Percentiles rank a stretch among this genome's conserved stretches.
Conservation (phyloP, 1,140 invertebrate species). For the Bombus sylvicola region DNA sequence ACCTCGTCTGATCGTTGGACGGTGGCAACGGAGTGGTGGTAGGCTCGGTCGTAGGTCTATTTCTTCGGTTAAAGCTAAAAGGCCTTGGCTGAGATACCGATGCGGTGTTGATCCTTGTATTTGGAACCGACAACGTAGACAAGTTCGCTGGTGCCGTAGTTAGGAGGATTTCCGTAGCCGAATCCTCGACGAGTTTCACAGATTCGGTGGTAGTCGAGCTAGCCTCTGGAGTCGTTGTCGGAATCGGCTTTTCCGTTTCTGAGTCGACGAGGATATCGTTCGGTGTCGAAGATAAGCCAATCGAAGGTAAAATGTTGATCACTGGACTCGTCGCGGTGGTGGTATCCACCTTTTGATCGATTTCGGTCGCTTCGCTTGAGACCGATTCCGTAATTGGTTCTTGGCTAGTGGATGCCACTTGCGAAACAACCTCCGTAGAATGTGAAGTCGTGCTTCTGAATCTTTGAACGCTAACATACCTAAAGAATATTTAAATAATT, state of each 20-base stretch:
- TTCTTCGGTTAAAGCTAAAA: slow-evolving; percentile 82
- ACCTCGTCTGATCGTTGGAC: slow-evolving; percentile 70
- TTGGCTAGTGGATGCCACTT: neutral
- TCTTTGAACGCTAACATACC: slow-evolving; percentile 82
- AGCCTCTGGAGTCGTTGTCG: neutral
- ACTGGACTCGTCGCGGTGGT: slow-evolving; percentile 50
- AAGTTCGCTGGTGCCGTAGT: slow-evolving; percentile 66
- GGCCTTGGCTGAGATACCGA: slow-evolving; percentile 83
- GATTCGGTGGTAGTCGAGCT: slow-evolving; percentile 56
- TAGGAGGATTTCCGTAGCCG: slow-evolving; percentile 75
- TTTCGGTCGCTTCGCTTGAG: slow-evolving; percentile 65
- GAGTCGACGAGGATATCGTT: neutral
- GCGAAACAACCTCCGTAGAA: slow-evolving; percentile 14
- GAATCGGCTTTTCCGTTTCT: slow-evolving; percentile 16
- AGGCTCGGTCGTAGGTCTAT: slow-evolving; percentile 75
- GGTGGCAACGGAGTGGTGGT: slow-evolving; percentile 72
- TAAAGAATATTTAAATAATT: slow-evolving; percentile 51
- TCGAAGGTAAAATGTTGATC: slow-evolving; percentile 40
- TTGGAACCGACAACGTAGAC: slow-evolving; percentile 12
- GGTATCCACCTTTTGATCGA: slow-evolving; percentile 4
- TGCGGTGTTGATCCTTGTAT: slow-evolving; percentile 47
- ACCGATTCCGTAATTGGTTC: slow-evolving; percentile 40
- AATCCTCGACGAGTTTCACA: slow-evolving; percentile 73
- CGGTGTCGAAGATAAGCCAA: slow-evolving; percentile 2
- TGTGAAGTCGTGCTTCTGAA: slow-evolving; percentile 78